Percentiles rank a stretch among this genome's conserved stretches.
Conservation (phyloP, 2,797 vertebrate species). For the Pangasius sanitwongsei region DNA sequence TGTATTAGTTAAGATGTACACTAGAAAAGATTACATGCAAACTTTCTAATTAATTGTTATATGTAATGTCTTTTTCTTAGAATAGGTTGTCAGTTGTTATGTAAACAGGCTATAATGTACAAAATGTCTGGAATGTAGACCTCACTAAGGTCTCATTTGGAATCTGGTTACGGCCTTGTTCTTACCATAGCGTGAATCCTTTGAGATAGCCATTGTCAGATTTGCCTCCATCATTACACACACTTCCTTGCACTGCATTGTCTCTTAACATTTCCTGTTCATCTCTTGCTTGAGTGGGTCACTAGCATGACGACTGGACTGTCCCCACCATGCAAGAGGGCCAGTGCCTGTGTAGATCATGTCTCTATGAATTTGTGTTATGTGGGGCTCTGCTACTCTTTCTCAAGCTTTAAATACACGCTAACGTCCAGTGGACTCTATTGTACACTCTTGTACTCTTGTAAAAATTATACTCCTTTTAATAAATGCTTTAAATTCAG, state of each 20-base stretch:
- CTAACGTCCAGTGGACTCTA: conserved; percentile 53
- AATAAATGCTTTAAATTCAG: background rate
- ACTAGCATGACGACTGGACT: background rate
- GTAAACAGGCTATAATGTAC: background rate
- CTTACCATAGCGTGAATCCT: background rate
- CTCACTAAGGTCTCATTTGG: background rate
- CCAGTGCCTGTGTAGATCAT: conserved; percentile 8
- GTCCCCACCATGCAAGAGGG: background rate
- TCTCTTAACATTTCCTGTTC: conserved; percentile 16
- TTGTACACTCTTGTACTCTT: conserved; percentile 20
- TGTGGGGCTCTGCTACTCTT: conserved; percentile 59
- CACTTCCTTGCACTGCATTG: background rate
- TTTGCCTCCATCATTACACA: background rate
- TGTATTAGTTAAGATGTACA: background rate
- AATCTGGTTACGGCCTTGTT: background rate
- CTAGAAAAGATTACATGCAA: background rate
- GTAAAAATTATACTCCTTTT: background rate
- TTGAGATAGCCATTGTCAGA: background rate
- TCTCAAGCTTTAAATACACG: conserved; percentile 56
- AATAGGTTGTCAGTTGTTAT: background rate
- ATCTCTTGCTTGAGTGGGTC: background rate
- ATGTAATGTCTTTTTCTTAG: background rate
- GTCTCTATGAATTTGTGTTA: conserved; percentile 67
- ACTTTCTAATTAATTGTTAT: background rate
- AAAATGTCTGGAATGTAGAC: background rate